Base-by-base conservation (phyloP, 2,113 vertebrate genomes). In the Austrofundulus limnaeus region DNA sequence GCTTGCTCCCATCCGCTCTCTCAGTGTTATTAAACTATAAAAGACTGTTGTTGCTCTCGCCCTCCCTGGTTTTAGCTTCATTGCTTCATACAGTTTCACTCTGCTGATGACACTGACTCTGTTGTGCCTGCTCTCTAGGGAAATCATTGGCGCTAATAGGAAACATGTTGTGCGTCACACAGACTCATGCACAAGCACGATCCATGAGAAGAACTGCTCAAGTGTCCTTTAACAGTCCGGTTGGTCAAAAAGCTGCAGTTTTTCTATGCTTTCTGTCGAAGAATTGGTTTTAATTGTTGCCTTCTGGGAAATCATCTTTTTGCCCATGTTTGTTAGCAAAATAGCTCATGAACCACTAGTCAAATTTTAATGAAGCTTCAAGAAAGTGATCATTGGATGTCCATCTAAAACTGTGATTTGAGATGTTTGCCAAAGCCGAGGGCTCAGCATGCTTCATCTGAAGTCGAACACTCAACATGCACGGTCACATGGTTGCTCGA, bases 101-200 rank as follows among this genome's bases (percentile, higher is more conserved):
- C 78, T 84, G 80, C 74, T 87, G 86, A 85, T 75, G 78, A 91
- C 88, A 90, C 80, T 74, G 75, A 70, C 77, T 69, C 72, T 59
- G 69, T 82, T 80, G 73, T 45, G 60, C 47, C 23, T 71, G 70
- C 55, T 88, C 88, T 80, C 70, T 43, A 21, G 84, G 83, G 87
- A 91, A 90, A 89, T 86, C 70, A 86, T 63, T 57, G 0, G 55
- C 73, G 34, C 78, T 90, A 92, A 91, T 92, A 66, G 68, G 84
- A 92, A 92, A 89, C 89, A 91, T 84, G 78, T 70, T 53, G 60
- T n/a, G 63, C 24, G 39, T 59, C 62, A 55, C 63, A 43, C 62
- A 41, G 65, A 41, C 24, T 47, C 63, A 57, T 13, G 25, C 13
- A 50, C 7, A 21, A 66, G 37, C 38, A 9, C 59, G 23, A 42